Evolutionary conservation across 1,140 invertebrate species (phyloP).

Genomic region (Calephelis virginiensis): DNA sequence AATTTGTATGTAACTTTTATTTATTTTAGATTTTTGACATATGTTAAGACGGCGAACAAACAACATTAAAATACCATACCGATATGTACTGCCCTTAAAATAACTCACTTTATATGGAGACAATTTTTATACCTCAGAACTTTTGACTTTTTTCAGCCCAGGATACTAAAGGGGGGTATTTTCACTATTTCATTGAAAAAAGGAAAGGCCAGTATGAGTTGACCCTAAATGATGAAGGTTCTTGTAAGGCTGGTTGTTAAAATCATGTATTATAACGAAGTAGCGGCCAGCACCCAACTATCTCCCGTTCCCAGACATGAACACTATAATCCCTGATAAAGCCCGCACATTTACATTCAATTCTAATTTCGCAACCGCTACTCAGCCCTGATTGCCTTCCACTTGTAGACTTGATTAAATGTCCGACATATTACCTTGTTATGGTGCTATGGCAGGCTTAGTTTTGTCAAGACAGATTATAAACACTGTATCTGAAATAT

Average conservation of each 20-base stretch:
- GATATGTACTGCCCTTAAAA: no score
- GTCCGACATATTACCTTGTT: constrained; percentile 14
- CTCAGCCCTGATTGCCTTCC: constrained; percentile 66
- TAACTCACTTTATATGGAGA: no score
- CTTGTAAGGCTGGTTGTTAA: constrained; percentile 37
- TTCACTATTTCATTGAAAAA: no score
- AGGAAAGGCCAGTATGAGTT: no score
- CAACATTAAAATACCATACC: no score
- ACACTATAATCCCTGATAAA: constrained; percentile 80
- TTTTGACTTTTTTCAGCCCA: no score
- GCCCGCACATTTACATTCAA: constrained; percentile 80
- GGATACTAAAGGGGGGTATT: no score
- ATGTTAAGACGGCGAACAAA: no score
- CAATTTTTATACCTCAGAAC: no score
- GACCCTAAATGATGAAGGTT: constrained; percentile 10
- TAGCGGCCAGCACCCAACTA: constrained; percentile 58
- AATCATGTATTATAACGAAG: constrained; percentile 22
- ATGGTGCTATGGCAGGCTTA: background rate
- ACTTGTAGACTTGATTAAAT: constrained; percentile 69
- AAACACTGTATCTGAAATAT: background rate
- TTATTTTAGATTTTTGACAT: no score
- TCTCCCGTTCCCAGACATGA: constrained; percentile 68
- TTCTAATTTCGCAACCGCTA: constrained; percentile 72
- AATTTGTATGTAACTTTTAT: no score
- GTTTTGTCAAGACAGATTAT: background rate